Base-by-base conservation (phyloP, 1,140 invertebrate genomes). In the Holcopasites calliopsidis region DNA sequence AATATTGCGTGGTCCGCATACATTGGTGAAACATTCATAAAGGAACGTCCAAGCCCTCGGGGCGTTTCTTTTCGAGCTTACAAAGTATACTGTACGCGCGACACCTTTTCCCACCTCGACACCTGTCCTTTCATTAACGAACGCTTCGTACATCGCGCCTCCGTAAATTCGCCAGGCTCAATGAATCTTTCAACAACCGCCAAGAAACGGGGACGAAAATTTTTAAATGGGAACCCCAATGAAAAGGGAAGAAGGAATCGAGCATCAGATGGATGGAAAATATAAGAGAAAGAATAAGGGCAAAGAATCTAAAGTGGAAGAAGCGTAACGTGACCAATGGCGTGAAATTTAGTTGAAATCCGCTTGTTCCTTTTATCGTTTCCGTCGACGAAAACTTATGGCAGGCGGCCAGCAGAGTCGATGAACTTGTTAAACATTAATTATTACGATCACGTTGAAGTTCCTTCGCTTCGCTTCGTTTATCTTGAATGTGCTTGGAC, bases 401-500 rank as follows among this genome's bases (percentile, higher is more conserved):
- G 76, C 76, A 31, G n/a, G 28, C 49, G 58, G 58, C 64, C 69
- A 79, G n/a, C 54, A 31, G 58, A 62, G 28, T 35, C 54, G 65
- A 28, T 21, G 74, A 82, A 79, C 76, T 85, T 86, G 85, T 86
- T 87, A 85, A 84, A 84, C 79, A 86, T 87, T 86, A 86, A 83
- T 87, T n/a, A n/a, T n/a, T 83, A 84, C 73, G 16, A 68, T 71
- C 62, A 57, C 75, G 54, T 35, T 62, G 76, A 61, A 35, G 71
- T 31, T 61, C 40, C 57, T 75, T 81, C 76, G 74, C 78, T 58
- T 55, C 42, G 49, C 13, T 31, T 31, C 52, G n/a, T 26, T 1
- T 13, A 10, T 1, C n/a, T 16, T 8, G 62, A 40, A 52, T 26
- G 16, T 40, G 7, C 23, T n/a, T 5, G 10, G 4, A n/a, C 2